Conservation (phyloP, 2,888 invertebrate genomes). For the Phymatocera aterrima region DNA sequence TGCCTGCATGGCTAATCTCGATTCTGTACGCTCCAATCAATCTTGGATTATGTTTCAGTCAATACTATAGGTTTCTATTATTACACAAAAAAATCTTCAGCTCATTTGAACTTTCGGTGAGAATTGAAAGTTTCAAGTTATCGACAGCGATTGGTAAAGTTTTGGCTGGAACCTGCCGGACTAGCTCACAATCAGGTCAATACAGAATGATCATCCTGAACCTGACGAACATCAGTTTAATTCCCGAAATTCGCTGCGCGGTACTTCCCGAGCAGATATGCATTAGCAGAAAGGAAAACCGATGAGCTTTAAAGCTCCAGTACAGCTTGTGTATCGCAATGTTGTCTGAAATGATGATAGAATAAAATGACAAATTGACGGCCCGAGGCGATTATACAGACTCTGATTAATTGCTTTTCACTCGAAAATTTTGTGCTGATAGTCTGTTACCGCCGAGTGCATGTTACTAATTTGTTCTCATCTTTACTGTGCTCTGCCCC, state of each 20-base stretch:
- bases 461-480: slow-evolving; percentile 22
- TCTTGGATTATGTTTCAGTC: neutral
- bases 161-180: neutral
- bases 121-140: no score
- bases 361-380: slow-evolving; percentile 14
- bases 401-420: slow-evolving; percentile 73
- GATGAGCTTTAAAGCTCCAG: neutral
- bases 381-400: neutral
- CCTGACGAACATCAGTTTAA: neutral
- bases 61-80: neutral
- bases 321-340: no score
- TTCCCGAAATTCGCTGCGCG: no score
- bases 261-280: no score
- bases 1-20: neutral
- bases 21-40: neutral
- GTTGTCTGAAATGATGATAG: neutral
- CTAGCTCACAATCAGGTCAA: no score
- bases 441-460: slow-evolving; percentile 24
- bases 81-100: neutral
- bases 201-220: neutral
- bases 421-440: slow-evolving; percentile 69
- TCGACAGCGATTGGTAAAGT: neutral
- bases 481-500: neutral
- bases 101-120: neutral
- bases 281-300: neutral